Evolutionary conservation across 2,888 invertebrate genomes (phyloP), one percentile per base, ranked within the genome.

Genomic region (Drosophila pegasa): DNA sequence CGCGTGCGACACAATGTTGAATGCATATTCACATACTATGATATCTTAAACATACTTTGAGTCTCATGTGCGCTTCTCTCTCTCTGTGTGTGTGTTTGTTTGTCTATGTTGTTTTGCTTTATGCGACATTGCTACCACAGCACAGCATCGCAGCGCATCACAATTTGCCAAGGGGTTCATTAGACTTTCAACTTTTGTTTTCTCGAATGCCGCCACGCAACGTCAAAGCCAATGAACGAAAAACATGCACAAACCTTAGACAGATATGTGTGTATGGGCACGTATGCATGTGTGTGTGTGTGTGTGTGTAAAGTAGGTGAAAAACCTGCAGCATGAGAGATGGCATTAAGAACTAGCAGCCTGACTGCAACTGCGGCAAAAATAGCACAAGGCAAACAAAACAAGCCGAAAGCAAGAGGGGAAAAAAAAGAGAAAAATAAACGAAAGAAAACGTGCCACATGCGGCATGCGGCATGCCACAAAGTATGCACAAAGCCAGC

Each of bases 181-280:
- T 88, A 84, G 84, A 88, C 88, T 83, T 88, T 73, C 77, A 66
- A 59, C 69, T 64, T 72, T 76, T 77, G 78, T 72, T 67, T 59
- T 63, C 52, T 60, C 52, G 43, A 22, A 48, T 65, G 64, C 68
- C 73, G 61, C 51, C 71, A 31, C 60, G 57, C 52, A 62, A 82
- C 74, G 80, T 82, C 87, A 88, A 83, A 88, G 87, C 83, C 88
- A 86, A 86, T 83, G 83, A 71, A 79, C 87, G 75, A 72, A 75
- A 79, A 88, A 79, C 83, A 79, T 82, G 77, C 71, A 58, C 54
- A 50, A 54, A 57, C 27, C 50, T 76, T 64, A n/a, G 50, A 50
- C 57, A 59, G 37, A 54, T 37, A 55, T 48, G 54, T 27, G 20
- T 47, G 56, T 54, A 35, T 31, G 25, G 4, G 18, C 29, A 18